These are phyloP conservation scores for Drosophila willistoni DNA, from an alignment of 1,140 invertebrate genomes.

Conservation along the genomic window DNA sequence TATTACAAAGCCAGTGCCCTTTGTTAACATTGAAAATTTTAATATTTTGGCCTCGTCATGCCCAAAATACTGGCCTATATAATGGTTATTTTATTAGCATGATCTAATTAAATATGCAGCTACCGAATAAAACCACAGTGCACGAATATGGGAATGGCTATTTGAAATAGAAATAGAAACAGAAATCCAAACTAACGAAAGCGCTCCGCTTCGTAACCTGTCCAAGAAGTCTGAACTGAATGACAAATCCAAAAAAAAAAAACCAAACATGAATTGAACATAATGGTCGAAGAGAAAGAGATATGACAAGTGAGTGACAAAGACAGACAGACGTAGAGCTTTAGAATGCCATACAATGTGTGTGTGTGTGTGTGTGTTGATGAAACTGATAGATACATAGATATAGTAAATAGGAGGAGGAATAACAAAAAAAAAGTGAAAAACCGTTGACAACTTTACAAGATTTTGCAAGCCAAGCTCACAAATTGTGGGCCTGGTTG, in stretches of 20 bases:
- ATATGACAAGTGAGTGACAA: neutral
- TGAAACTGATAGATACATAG: neutral
- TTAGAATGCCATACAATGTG: constrained; percentile 3
- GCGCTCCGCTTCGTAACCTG: constrained; percentile 62
- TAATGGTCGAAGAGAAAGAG: constrained; percentile 4
- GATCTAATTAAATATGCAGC: constrained; percentile 71
- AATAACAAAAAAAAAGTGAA: constrained; percentile 57
- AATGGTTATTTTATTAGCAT: constrained; percentile 50
- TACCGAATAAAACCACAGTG: constrained; percentile 34
- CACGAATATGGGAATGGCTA: constrained; percentile 23
- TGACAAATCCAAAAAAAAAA: constrained; percentile 27
- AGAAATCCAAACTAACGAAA: constrained; percentile 59
- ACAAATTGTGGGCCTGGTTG: constrained; percentile 60
- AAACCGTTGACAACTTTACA: constrained; percentile 43
- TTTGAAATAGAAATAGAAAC: constrained; percentile 27
- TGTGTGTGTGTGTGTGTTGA: neutral
- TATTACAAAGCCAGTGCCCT: neutral
- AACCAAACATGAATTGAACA: constrained; percentile 14
- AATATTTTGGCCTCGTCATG: constrained; percentile 39
- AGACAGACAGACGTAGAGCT: constrained; percentile 18
- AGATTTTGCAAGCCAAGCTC: constrained; percentile 55
- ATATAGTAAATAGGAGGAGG: neutral
- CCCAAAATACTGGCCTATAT: constrained; percentile 55
- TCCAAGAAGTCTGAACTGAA: constrained; percentile 43
- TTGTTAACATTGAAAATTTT: constrained; percentile 32